phyloP scores from a whole-genome alignment of 2,797 vertebrate genomes.

The Columba guinea region DNA sequence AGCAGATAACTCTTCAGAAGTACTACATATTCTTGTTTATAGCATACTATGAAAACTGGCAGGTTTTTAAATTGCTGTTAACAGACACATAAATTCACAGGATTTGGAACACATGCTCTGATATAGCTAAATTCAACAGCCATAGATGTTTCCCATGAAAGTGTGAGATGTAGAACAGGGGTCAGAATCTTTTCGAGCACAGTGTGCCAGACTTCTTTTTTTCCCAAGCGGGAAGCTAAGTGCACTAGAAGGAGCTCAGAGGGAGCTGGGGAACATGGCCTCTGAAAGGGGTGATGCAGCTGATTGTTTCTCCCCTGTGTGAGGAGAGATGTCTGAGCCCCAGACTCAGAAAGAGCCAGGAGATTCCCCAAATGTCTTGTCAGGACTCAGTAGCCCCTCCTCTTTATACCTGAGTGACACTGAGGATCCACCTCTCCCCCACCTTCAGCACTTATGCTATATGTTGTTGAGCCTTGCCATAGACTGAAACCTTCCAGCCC shows the following conservation, averaged over 20 bases:
- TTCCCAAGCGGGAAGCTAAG: background rate
- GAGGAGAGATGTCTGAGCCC: background rate
- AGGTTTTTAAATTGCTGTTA: slow-evolving; percentile 17
- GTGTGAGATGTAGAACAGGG: slow-evolving; percentile 3
- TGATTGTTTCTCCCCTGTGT: background rate
- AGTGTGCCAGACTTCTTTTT: background rate
- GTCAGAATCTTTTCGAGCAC: slow-evolving; percentile 8
- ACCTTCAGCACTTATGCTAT: background rate
- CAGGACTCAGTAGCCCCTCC: background rate
- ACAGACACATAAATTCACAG: background rate
- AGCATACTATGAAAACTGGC: background rate
- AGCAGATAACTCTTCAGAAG: slow-evolving; percentile 3
- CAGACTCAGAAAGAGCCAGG: background rate
- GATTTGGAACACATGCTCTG: slow-evolving; percentile 38
- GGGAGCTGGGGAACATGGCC: background rate
- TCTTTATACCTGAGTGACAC: background rate
- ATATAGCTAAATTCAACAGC: slow-evolving; percentile 18
- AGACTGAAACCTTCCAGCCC: background rate
- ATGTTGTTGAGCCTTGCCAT: background rate
- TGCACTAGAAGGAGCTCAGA: background rate
- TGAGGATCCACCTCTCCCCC: background rate
- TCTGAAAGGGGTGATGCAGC: background rate
- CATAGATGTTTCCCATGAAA: background rate
- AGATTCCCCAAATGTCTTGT: background rate
- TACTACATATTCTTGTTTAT: slow-evolving; percentile 23